Evolutionary conservation across 2,888 invertebrate species (phyloP), one percentile per base, ranked within the genome.

Genomic region (Ormia ochracea): DNA sequence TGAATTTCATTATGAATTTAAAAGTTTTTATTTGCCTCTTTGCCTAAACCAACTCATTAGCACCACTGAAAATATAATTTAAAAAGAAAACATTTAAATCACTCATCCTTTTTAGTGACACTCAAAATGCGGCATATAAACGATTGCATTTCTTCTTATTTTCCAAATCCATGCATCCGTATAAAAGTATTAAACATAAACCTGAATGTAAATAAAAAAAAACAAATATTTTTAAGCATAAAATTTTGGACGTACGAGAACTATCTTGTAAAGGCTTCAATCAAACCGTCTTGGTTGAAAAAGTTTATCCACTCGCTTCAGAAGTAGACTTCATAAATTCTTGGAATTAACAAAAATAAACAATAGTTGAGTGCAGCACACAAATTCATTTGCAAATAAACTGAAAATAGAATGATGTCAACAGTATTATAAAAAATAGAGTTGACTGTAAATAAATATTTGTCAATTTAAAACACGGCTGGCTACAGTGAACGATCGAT

Each of bases 371-470:
- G 33, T 26, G 41, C n/a, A 36, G 38, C 28, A 56, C 38, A 48
- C 17, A 38, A 69, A 76, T 54, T 69, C 21, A 65, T 65, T 56
- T 58, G 21, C 23, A 77, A 70, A 38, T 23, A 41, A 38, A 58
- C 41, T 23, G 14, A 43, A 63, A 58, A 28, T 17, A 10, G n/a
- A 75, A 70, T 75, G 74, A 75, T 78, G 78, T 75, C 74, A 74
- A 74, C 63, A 58, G 21, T 14, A 36, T 68, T 52, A 23, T n/a
- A n/a, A n/a, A 73, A 68, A 50, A 23, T 54, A 54, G 21, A 59
- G 43, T 43, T 70, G 69, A 58, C 45, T 65, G 43, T 45, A 65
- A 45, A 33, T 41, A 70, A 79, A 79, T 79, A 75, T 79, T 79
- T 79, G 65, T 69, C 50, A 69, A 69, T 65, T 79, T 63, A 69